Evolutionary conservation across 92 coral and sea anemone genomes (phyloP), one percentile per base, ranked within the genome.

Genomic region (Palythoa caribaeorum): DNA sequence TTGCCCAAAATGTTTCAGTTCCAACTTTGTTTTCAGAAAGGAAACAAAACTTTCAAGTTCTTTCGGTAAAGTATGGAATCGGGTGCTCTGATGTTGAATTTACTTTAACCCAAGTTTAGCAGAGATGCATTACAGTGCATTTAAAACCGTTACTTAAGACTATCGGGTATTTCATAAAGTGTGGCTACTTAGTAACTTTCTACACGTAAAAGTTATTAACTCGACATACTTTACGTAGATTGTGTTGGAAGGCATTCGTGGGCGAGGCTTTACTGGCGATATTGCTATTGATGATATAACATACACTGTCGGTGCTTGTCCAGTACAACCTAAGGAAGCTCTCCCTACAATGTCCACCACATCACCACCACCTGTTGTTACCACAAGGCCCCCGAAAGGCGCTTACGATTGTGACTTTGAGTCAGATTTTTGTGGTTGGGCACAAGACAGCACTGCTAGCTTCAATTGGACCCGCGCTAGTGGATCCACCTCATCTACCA

Each of bases 231-330:
- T 19, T 12, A 52, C 5, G 9, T 85, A 97, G 99, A 88, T 97
- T 80, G 99, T 97, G n/a, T 89, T 97, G 66, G 99, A 97, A 91
- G 99, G 94, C 89, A 87, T 95, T 68, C 90, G 95, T 76, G 98
- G 97, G 38, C 93, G 71, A 12, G 80, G 96, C 52, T 92, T 77
- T 63, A 79, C 50, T 19, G 99, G 99, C 0, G 99, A 97, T 75
- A 94, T 97, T 11, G 98, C 98, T 44, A 83, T 97, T 54, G 99
- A 97, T 65, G 99, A 97, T 80, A 91, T 95, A 73, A 88, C 94
- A 2, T 97, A 94, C 86, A 87, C 86, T n/a, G 92, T 94, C 17
- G 98, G 99, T 1, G 55, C 98, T 11, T 97, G 99, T 59, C 90
- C 91, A 62, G 94, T 92, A 38, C 93, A 85, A 69, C 99, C 99